Evolutionary conservation across 1,140 invertebrate genomes (phyloP).

Genomic region (Tigriopus japonicus): DNA sequence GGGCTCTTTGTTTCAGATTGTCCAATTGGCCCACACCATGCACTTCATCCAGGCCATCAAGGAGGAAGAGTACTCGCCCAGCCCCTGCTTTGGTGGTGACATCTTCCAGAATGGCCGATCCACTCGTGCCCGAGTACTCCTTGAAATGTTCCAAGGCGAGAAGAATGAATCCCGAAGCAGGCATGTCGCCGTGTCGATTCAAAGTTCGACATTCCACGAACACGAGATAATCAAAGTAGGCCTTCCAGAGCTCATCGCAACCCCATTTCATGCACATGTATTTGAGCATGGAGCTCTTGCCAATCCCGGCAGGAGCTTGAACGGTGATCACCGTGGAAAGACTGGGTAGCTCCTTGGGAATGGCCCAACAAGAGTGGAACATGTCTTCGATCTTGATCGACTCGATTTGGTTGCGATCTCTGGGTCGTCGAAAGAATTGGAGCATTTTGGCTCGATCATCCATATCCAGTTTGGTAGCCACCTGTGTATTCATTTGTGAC

Average conservation of each 20-base stretch:
- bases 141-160: too few relatives aligned
- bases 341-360: background rate
- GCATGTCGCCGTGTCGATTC: background rate
- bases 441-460: slow-evolving; percentile 15
- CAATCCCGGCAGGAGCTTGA: slow-evolving; percentile 13
- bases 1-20: background rate
- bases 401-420: background rate
- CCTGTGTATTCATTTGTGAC: background rate
- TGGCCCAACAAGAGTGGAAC: background rate
- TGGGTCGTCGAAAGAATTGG: slow-evolving; percentile 5
- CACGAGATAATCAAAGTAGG: slow-evolving; percentile 4
- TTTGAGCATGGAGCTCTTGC: slow-evolving; percentile 15
- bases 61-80: background rate
- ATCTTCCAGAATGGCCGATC: background rate
- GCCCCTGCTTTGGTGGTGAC: background rate
- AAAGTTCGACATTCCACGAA: slow-evolving; percentile 12
- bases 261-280: slow-evolving; percentile 16
- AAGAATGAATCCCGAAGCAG: too few relatives aligned
- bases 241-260: slow-evolving; percentile 9
- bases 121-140: too few relatives aligned
- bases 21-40: background rate
- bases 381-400: slow-evolving; percentile 4
- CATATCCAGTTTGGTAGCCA: slow-evolving; percentile 14
- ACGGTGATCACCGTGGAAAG: slow-evolving; percentile 12
- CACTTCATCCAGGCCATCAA: slow-evolving; percentile 7